Evolutionary conservation across 2,113 vertebrate genomes (phyloP).

Genomic region (Anguilla japonica): DNA sequence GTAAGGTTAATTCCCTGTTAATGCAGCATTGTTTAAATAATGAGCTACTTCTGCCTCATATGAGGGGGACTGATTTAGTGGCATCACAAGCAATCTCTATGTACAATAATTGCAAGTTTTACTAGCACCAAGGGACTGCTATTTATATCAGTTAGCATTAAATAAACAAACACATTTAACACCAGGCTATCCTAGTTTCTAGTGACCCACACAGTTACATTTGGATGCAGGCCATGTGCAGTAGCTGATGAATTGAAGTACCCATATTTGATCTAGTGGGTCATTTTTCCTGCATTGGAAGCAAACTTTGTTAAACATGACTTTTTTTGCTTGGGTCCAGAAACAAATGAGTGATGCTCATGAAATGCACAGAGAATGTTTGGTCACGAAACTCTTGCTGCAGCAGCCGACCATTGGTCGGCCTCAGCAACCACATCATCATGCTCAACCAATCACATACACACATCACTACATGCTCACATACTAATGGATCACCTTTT

Average conservation of each 20-base stretch:
- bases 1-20: conserved; percentile 12
- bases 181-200: not conserved
- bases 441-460: too few relatives aligned
- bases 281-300: not conserved
- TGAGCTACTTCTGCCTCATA: not conserved
- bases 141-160: not conserved
- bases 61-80: conserved; percentile 5
- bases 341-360: not conserved
- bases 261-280: not conserved
- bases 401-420: too few relatives aligned
- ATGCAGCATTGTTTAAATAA: conserved; percentile 12
- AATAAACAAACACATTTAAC: not conserved
- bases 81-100: not conserved
- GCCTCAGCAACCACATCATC: too few relatives aligned
- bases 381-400: too few relatives aligned
- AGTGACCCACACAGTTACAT: not conserved
- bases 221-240: not conserved
- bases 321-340: not conserved
- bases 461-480: too few relatives aligned
- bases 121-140: not conserved
- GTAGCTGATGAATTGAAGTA: not conserved
- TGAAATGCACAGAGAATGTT: too few relatives aligned
- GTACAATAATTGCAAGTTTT: not conserved
- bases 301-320: not conserved
- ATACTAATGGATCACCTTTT: too few relatives aligned